phyloP scores from a whole-genome alignment of 2,888 invertebrate species.

The Theretra japonica region DNA sequence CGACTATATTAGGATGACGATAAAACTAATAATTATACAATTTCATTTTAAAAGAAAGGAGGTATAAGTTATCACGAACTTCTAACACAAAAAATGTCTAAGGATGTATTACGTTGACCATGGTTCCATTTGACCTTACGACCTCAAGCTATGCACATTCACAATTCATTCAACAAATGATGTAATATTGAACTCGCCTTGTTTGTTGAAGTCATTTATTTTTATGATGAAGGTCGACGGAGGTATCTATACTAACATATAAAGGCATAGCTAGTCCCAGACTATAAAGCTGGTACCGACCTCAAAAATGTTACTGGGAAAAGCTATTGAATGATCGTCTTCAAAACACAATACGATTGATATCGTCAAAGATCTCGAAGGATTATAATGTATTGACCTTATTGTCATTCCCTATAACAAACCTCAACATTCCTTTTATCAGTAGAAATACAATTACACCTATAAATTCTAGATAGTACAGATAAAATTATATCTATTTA shows the following conservation, averaged over 20 bases:
- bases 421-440: not conserved
- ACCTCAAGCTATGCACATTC: not conserved
- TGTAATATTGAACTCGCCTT: not conserved
- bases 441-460: not conserved
- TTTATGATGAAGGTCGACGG: not conserved
- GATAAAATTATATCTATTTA: not conserved
- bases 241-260: too few species aligned
- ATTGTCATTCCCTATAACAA: not conserved
- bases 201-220: not conserved
- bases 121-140: not conserved
- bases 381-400: not conserved
- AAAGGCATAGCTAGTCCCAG: too few species aligned
- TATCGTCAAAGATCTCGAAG: not conserved
- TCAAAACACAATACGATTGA: not conserved
- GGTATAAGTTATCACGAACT: too few species aligned
- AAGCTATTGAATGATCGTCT: too few species aligned
- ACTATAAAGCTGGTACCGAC: too few species aligned
- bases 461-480: not conserved
- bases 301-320: too few species aligned
- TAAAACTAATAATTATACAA: too few species aligned
- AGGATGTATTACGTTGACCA: not conserved
- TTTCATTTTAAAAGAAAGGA: too few species aligned
- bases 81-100: too few species aligned
- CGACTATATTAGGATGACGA: too few species aligned
- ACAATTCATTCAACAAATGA: not conserved